Evolutionary conservation across 2,888 invertebrate species (phyloP).

Genomic region (Ophion ventricosus): DNA sequence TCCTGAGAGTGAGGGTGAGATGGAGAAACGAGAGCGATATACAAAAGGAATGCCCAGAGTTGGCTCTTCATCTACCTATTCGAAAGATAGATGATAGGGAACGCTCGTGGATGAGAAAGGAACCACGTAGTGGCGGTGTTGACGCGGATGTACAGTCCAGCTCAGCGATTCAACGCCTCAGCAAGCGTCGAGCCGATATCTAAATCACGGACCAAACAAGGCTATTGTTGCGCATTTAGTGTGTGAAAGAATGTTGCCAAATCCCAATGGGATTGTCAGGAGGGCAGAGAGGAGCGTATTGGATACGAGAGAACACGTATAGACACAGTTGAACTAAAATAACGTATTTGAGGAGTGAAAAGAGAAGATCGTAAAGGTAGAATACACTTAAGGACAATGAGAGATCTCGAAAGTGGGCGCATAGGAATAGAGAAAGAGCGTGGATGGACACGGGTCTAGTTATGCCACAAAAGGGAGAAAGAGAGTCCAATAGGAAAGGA

Average conservation of each 20-base stretch:
- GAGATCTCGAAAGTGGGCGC: slow-evolving; percentile 66
- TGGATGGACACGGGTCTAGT: slow-evolving; percentile 61
- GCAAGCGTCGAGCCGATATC: slow-evolving; percentile 72
- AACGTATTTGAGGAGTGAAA: slow-evolving; percentile 57
- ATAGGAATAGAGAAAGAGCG: slow-evolving; percentile 50
- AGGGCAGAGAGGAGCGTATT: slow-evolving; percentile 13
- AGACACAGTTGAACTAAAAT: slow-evolving; percentile 54
- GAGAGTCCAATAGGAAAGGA: slow-evolving; percentile 58
- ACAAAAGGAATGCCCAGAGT: slow-evolving; percentile 68
- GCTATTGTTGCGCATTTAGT: slow-evolving; percentile 82
- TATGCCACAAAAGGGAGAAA: slow-evolving; percentile 63
- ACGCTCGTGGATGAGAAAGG: slow-evolving; percentile 57
- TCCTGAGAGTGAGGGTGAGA: slow-evolving; percentile 42
- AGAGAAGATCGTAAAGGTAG: slow-evolving; percentile 42
- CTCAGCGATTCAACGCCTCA: slow-evolving; percentile 46
- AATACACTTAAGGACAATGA: slow-evolving; percentile 62
- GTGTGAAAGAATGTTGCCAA: slow-evolving; percentile 82
- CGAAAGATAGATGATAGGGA: slow-evolving; percentile 71
- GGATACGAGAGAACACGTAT: slow-evolving; percentile 26
- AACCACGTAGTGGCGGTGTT: slow-evolving; percentile 54
- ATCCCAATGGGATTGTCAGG: slow-evolving; percentile 70
- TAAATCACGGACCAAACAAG: slow-evolving; percentile 82
- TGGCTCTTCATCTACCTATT: slow-evolving; percentile 67
- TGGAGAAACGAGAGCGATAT: slow-evolving; percentile 56
- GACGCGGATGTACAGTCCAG: slow-evolving; percentile 49